Conservation (phyloP, 2,888 invertebrate species). For the Agrilus biguttatus region DNA sequence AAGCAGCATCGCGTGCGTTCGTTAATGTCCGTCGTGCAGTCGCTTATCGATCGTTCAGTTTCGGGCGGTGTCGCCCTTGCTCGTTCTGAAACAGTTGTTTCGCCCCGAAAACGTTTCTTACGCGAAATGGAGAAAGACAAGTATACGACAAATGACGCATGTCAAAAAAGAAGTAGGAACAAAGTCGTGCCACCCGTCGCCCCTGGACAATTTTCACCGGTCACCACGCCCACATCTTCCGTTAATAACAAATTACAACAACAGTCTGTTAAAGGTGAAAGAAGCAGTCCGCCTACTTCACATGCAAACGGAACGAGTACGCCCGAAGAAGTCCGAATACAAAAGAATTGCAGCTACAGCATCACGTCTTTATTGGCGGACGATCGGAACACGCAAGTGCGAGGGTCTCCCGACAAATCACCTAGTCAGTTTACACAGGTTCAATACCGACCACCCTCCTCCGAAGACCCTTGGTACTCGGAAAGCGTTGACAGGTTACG, state of each 20-base stretch:
- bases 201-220: conserved; percentile 15
- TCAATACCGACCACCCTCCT: conserved; percentile 32
- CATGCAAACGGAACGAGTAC: conserved; percentile 14
- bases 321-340: conserved; percentile 12
- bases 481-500: conserved; percentile 29
- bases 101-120: conserved; percentile 69
- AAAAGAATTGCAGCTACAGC: conserved; percentile 57
- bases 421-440: conserved; percentile 29
- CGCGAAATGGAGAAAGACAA: conserved; percentile 54
- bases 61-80: conserved; percentile 15
- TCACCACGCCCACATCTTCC: conserved; percentile 15
- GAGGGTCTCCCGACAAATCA: conserved; percentile 25
- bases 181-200: conserved; percentile 14
- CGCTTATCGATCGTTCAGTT: conserved; percentile 20
- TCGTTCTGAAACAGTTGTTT: conserved; percentile 42
- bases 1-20: conserved; percentile 14
- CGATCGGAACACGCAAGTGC: conserved; percentile 25
- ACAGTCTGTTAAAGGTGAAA: conserved; percentile 19
- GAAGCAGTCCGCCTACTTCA: conserved; percentile 8
- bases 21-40: conserved; percentile 22
- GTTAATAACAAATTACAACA: conserved; percentile 12
- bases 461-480: conserved; percentile 28
- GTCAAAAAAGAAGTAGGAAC: conserved; percentile 24
- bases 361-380: conserved; percentile 70
- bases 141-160: conserved; percentile 17